Percentiles rank a stretch among this genome's conserved stretches.
Evolutionary conservation across 2,888 invertebrate species (phyloP).

Genomic region (Oasisia sp.): DNA sequence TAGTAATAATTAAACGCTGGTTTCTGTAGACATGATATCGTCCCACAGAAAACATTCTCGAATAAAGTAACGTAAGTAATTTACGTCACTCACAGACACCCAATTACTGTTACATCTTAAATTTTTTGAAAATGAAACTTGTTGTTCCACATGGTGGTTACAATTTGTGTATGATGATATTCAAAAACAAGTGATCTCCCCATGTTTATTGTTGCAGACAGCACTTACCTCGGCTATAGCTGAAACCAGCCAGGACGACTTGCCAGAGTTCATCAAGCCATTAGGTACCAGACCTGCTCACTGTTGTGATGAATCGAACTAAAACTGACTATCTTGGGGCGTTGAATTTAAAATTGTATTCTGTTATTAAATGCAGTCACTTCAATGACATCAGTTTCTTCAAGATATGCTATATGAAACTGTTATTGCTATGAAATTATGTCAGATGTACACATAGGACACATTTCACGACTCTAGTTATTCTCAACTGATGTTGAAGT

Average conservation of each 20-base stretch:
- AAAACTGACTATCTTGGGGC: no score
- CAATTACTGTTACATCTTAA: no score
- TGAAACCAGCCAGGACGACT: conserved; percentile 70
- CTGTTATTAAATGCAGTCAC: no score
- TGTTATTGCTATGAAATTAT: no score
- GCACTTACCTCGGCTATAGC: conserved; percentile 71
- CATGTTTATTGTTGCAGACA: conserved; percentile 62
- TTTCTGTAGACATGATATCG: background rate
- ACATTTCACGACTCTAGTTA: no score
- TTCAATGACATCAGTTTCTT: no score
- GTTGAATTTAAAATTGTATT: no score
- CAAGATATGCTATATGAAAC: no score
- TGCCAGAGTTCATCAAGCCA: conserved; percentile 46
- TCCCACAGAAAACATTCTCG: background rate
- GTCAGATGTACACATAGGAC: no score
- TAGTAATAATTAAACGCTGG: background rate
- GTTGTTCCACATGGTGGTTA: no score
- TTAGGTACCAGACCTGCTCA: conserved; percentile 38
- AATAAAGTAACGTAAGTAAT: background rate
- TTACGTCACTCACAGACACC: no score
- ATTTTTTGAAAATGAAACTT: no score
- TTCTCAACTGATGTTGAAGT: background rate
- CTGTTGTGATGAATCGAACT: background rate
- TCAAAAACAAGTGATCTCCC: background rate
- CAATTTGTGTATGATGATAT: background rate